Base-by-base conservation (phyloP, 2,888 invertebrate genomes). In the Cataglyphis livida region DNA sequence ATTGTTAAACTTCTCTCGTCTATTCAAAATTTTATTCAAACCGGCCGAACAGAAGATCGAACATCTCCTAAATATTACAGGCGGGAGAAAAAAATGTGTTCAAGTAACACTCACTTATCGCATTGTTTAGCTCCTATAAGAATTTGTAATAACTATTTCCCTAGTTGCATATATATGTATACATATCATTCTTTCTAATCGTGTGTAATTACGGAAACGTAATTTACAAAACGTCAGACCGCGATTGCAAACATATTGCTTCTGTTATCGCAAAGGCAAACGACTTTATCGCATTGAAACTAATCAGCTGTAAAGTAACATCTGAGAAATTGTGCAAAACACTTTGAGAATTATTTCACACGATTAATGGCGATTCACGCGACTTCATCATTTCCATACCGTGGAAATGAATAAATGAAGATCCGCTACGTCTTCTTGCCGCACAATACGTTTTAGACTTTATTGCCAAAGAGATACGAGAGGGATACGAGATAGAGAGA, bases 1-100 rank as follows among this genome's bases (percentile, higher is more conserved):
- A 91, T 91, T 89, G 35, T 38, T 41, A 28, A 38, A 51, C 2
- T 12, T 68, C n/a, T 84, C 66, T 41, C 35, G 73, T 51, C 54
- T 65, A 44, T 59, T 51, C 71, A 73, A 88, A 84, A 88, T 87
- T 84, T 85, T 48, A 85, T 89, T 87, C 85, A 88, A 88, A 84
- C 35, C 65, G 75, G 71, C 51, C 18, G 48, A 81, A 73, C 68
- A 59, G 82, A 66, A 81, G 66, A 81, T 66, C 15, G 61, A 61
- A 65, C n/a, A 18, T 79, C 10, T 15, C 32, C 10, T 62, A 90
- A 86, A 87, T 86, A 88, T 48, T 62, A 76, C n/a, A 48, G 66
- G 70, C 57, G 64, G 41, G 48, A 71, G 79, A 64, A 61, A 74
- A 76, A 66, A 38, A 41, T 3, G 10, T n/a, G 6, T 70, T 59